These are phyloP conservation scores for Drosophila acutilabella DNA, from an alignment of 2,888 invertebrate genomes.

Conservation along the genomic window DNA sequence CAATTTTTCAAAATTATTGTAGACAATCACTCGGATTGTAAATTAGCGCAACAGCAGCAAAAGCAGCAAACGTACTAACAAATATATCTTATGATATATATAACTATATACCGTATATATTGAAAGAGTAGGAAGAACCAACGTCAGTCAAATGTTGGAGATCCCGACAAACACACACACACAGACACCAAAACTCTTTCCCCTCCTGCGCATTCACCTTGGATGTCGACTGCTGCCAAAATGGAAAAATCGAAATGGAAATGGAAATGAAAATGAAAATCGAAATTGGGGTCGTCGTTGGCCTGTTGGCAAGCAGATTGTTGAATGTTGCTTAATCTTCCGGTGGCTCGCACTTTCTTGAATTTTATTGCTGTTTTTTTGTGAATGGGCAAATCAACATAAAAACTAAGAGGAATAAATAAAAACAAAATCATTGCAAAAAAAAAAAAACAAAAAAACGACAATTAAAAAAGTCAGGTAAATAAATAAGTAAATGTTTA, in stretches of 20 bases:
- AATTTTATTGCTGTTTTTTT: constrained; percentile 40
- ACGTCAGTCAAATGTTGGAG: constrained; percentile 38
- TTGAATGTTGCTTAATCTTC: constrained; percentile 49
- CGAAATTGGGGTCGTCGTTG: constrained; percentile 44
- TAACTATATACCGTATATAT: neutral
- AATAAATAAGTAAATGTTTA: constrained; percentile 4
- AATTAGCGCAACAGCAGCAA: constrained; percentile 50
- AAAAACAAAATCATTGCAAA: constrained; percentile 26
- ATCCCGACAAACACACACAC: constrained; percentile 20
- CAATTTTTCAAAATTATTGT: constrained; percentile 69
- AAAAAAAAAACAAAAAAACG: constrained; percentile 20
- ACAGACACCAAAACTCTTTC: neutral
- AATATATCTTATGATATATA: constrained; percentile 10
- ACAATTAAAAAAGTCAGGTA: constrained; percentile 17
- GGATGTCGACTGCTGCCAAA: constrained; percentile 53
- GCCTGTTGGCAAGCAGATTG: constrained; percentile 46
- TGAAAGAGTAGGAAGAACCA: constrained; percentile 38
- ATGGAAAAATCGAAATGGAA: constrained; percentile 46
- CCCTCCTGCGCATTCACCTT: constrained; percentile 52
- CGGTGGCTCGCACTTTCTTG: constrained; percentile 38
- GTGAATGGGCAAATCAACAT: constrained; percentile 58
- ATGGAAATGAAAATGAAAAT: constrained; percentile 41
- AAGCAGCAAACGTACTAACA: constrained; percentile 5
- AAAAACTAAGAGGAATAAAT: constrained; percentile 44
- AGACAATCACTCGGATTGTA: constrained; percentile 62